phyloP scores from a whole-genome alignment of 2,797 vertebrate species.

The Spondyliosoma cantharus region DNA sequence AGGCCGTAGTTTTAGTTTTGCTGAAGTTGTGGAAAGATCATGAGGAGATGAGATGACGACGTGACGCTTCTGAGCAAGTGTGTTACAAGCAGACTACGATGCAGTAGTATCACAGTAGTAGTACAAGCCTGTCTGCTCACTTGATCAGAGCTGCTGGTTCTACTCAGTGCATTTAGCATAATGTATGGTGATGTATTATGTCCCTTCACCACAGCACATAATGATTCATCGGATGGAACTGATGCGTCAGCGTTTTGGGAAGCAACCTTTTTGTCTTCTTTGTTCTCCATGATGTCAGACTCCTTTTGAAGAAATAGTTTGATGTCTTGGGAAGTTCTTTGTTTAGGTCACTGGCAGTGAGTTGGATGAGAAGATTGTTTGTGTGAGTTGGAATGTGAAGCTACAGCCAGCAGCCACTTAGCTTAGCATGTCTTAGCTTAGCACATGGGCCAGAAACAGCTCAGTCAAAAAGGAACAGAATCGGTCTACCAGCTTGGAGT shows the following conservation, averaged over 20 bases:
- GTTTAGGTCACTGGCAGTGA: too few species aligned
- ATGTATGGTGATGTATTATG: neutral
- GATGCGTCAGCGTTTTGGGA: neutral
- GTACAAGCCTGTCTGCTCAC: neutral
- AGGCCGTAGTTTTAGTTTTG: neutral
- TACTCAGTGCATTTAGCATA: neutral
- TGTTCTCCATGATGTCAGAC: neutral
- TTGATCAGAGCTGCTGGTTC: neutral
- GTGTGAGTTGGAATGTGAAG: neutral
- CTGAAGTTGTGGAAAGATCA: neutral
- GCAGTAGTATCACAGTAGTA: neutral
- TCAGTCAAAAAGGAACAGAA: neutral
- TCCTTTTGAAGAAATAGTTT: neutral
- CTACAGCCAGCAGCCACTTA: neutral
- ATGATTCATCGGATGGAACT: neutral
- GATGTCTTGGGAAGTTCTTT: neutral
- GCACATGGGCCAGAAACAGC: neutral
- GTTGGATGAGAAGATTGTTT: too few species aligned
- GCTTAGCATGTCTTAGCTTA: neutral
- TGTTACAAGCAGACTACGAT: neutral
- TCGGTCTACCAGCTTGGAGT: too few species aligned
- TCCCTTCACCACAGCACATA: neutral
- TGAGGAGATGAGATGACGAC: neutral
- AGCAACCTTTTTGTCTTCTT: neutral
- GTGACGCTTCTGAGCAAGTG: neutral